phyloP scores from a whole-genome alignment of 1,140 invertebrate species.

The Metaphire vulgaris region DNA sequence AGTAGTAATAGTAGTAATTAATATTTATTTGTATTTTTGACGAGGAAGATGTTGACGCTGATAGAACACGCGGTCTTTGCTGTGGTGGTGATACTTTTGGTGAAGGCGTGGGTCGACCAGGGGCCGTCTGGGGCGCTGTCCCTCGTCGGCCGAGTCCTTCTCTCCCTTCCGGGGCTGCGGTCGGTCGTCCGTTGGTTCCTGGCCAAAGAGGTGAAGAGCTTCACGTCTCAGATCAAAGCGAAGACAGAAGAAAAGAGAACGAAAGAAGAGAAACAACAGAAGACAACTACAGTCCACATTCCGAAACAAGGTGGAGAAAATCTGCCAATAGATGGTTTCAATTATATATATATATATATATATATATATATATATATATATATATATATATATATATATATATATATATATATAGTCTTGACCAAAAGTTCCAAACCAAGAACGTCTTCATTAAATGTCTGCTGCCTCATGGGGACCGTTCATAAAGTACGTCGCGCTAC shows the following conservation, averaged over 20 bases:
- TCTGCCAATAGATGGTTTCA: background rate
- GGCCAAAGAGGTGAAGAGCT: constrained; percentile 37
- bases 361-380: constrained; percentile 6
- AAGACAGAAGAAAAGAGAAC: constrained; percentile 27
- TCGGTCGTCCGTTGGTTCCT: constrained; percentile 33
- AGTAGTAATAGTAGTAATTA: no score
- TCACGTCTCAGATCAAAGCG: constrained; percentile 37
- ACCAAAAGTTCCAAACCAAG: background rate
- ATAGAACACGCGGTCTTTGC: constrained; percentile 39
- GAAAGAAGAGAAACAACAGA: constrained; percentile 22
- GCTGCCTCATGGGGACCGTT: no score
- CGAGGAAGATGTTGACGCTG: background rate
- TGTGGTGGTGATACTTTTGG: constrained; percentile 33
- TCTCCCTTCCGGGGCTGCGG: constrained; percentile 37
- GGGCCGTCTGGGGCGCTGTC: constrained; percentile 35
- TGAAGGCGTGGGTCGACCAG: constrained; percentile 36
- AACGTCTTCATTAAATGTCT: background rate
- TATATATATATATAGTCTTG: constrained; percentile 4
- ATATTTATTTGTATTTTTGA: no score
- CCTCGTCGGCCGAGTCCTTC: constrained; percentile 36
- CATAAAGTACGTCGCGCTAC: background rate
- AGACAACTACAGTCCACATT: constrained; percentile 30
- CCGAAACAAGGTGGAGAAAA: constrained; percentile 34
- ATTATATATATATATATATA: background rate
- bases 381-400: background rate